phyloP scores from a whole-genome alignment of 2,797 vertebrate genomes.

The Lepilemur ruficaudatus region DNA sequence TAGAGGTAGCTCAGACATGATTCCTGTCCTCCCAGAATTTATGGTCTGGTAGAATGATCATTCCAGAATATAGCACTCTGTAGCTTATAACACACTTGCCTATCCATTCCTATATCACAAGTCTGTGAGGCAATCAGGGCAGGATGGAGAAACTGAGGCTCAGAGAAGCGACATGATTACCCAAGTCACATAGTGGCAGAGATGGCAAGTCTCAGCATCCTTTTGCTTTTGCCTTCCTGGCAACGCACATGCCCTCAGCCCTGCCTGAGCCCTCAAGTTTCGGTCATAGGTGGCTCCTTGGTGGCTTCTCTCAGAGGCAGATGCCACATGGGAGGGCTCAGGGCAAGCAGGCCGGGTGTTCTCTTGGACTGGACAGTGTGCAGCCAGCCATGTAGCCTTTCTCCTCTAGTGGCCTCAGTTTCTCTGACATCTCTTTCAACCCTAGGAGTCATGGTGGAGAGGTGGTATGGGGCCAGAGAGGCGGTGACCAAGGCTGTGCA shows the following conservation, averaged over 20 bases:
- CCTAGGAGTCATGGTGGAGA: neutral
- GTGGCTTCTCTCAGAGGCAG: neutral
- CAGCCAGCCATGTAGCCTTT: neutral
- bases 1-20: neutral
- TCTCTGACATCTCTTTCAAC: neutral
- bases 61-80: neutral
- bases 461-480: neutral
- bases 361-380: neutral
- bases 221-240: neutral
- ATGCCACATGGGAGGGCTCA: neutral
- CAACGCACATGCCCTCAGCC: neutral
- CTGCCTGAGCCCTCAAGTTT: neutral
- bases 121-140: neutral
- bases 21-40: neutral
- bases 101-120: neutral
- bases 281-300: neutral
- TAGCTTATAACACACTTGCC: neutral
- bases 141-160: slow-evolving; percentile 8
- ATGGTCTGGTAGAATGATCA: neutral
- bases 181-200: neutral
- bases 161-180: neutral
- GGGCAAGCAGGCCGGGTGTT: neutral
- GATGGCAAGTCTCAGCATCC: neutral
- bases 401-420: neutral
- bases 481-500: neutral